Base-by-base conservation (phyloP, 1,140 invertebrate genomes). In the Doryteuthis pealeii region DNA sequence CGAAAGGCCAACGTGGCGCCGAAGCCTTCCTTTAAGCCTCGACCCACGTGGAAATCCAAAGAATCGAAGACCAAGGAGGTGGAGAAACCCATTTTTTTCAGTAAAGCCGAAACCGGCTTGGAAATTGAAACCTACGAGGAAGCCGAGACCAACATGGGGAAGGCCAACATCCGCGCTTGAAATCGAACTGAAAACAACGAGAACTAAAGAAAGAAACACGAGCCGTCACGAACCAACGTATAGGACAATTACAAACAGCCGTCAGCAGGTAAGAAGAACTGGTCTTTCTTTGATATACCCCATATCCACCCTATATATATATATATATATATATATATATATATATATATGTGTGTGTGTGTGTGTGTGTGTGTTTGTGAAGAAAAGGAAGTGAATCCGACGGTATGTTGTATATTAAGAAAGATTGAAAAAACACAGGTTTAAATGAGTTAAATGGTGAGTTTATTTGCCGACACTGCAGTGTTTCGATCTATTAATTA, bases 241-340 rank as follows among this genome's bases (percentile, higher is more conserved):
- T 2, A 18, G 71, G 30, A 22, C 49, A 12, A n/a, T 28, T 1
- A 71, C 49, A 18, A 76, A 45, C 31, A 54, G 22, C 72, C 72
- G 26, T 77, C 76, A 22, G 67, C 71, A 54, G 72, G 68, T 70
- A 73, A 65, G 40, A 40, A 76, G 40, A 14, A 10, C 3, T 40
- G 35, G 10, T 10, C 10, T 10, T 40, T 40, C 10, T 40, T 40
- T 40, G 3, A 5, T 40, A 40, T 5, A 10, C 35, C 10, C 10
- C 10, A 40, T 10, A 5, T 40, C 35, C 35, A n/a, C n/a, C n/a
- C n/a, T n/a, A n/a, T n/a, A n/a, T n/a, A n/a, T n/a, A n/a, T n/a
- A n/a, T n/a, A n/a, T n/a, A n/a, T n/a, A n/a, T n/a, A n/a, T n/a
- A n/a, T n/a, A n/a, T n/a, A n/a, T n/a, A n/a, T n/a, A n/a, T n/a